Evolutionary conservation across 2,888 invertebrate genomes (phyloP), one percentile per base, ranked within the genome.

Genomic region (Dolichopus griseipennis): DNA sequence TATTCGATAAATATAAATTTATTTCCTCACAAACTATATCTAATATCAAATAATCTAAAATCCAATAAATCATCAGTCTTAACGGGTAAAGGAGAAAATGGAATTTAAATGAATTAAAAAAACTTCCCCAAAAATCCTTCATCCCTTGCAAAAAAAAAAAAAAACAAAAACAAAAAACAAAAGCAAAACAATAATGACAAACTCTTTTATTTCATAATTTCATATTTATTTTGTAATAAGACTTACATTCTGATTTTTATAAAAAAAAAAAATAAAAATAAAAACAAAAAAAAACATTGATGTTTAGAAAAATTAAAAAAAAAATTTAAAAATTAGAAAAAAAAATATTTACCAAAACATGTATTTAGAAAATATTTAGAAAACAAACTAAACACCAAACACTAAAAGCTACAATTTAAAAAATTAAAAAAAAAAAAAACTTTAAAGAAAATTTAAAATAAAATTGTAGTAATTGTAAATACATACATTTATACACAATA

Each of bases 281-380:
- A 37, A 27, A n/a, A 52, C 15, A n/a, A 52, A 52, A 52, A 52
- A n/a, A 52, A 52, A 52, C 9, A 52, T 52, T 52, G 52, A 52
- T 52, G 52, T 52, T 52, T 52, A 52, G 52, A 52, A 52, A 52
- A 52, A 12, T 9, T 52, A 52, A 15, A 52, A 52, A 18, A 52
- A 52, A 12, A 15, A 27, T n/a, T n/a, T n/a, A 41, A 41, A 41
- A 52, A 18, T 18, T 18, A 18, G 2, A 37, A 37, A 37, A 52
- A 52, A 52, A 18, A n/a, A n/a, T n/a, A n/a, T 52, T 52, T 6
- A 52, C 52, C 9, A 52, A 52, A 18, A 22, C 41, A 65, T 18
- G 65, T 61, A 37, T 62, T 62, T 22, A 64, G 52, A 63, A 21
- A 41, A 65, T 5, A 64, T 63, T 52, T 43, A 63, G 22, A 66